phyloP scores from a whole-genome alignment of 2,113 vertebrate species.

The Entelurus aequoreus region DNA sequence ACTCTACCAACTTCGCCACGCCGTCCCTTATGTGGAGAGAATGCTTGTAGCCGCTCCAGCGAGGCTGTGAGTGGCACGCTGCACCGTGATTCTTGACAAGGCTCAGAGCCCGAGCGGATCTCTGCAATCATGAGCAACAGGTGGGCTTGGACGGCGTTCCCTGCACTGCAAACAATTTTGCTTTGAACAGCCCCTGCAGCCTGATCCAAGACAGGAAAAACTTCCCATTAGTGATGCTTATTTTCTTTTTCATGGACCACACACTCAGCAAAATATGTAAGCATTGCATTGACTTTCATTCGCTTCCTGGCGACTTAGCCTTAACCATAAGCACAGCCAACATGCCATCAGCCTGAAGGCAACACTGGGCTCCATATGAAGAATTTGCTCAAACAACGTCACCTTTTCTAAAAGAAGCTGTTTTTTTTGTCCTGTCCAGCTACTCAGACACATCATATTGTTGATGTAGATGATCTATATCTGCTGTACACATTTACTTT shows the following conservation, averaged over 20 bases:
- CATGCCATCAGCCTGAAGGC: background rate
- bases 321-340: slow-evolving; percentile 12
- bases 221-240: slow-evolving; percentile 64
- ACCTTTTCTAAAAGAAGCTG: too few relatives aligned
- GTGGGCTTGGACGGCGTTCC: slow-evolving; percentile 53
- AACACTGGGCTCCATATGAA: background rate
- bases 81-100: slow-evolving; percentile 44
- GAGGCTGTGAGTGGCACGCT: slow-evolving; percentile 33
- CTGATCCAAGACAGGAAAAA: slow-evolving; percentile 61
- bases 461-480: too few relatives aligned
- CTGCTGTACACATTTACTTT: too few relatives aligned
- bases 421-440: too few relatives aligned
- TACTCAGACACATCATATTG: too few relatives aligned
- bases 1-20: too few relatives aligned
- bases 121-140: slow-evolving; percentile 64
- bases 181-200: slow-evolving; percentile 56
- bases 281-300: slow-evolving; percentile 35
- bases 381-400: background rate
- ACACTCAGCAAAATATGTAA: slow-evolving; percentile 46
- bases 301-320: slow-evolving; percentile 35
- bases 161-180: slow-evolving; percentile 60
- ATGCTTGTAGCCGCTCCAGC: slow-evolving; percentile 17
- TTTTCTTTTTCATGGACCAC: slow-evolving; percentile 64
- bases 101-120: slow-evolving; percentile 46
- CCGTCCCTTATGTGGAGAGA: too few relatives aligned